Conservation (phyloP, 2,888 invertebrate genomes). For the Synergus laeviventris region DNA sequence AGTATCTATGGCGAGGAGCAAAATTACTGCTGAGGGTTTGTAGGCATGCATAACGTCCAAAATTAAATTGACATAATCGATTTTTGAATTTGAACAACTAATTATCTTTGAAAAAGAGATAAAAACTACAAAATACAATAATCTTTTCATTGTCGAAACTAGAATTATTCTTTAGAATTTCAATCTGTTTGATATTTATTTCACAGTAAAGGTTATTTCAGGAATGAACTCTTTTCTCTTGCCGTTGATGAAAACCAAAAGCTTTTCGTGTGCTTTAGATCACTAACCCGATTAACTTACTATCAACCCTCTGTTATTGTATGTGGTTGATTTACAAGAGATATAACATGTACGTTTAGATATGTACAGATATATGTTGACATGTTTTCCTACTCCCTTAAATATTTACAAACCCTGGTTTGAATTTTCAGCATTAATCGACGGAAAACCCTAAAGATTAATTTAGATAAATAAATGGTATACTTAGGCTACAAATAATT, state of each 20-base stretch:
- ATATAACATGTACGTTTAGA: neutral
- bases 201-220: neutral
- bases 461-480: too few relatives aligned
- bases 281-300: neutral
- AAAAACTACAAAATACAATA: neutral
- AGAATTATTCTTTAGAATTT: neutral
- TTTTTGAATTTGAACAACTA: neutral
- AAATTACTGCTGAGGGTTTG: neutral
- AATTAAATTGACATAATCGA: neutral
- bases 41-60: neutral
- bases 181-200: neutral
- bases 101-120: neutral
- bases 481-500: too few relatives aligned
- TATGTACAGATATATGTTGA: neutral
- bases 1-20: neutral
- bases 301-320: neutral
- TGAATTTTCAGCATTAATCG: neutral
- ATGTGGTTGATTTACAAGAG: neutral
- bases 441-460: too few relatives aligned
- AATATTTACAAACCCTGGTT: neutral
- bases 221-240: neutral
- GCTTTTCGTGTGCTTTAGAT: neutral
- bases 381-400: neutral
- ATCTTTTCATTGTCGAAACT: neutral
- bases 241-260: neutral